These are phyloP conservation scores for Aphrophora alni DNA, from an alignment of 2,888 invertebrate genomes.

Conservation along the genomic window DNA sequence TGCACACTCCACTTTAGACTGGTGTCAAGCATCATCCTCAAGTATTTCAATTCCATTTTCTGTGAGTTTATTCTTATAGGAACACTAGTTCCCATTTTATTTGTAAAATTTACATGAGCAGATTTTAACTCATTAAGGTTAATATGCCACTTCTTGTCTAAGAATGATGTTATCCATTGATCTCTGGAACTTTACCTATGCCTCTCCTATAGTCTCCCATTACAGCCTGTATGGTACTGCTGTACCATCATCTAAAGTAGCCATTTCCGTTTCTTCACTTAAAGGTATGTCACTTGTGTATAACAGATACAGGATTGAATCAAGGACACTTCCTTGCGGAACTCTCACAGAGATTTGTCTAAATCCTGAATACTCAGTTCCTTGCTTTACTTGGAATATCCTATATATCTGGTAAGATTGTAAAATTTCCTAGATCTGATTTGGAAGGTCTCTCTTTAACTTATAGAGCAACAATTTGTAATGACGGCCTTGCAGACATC, in stretches of 20 bases:
- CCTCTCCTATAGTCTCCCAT: neutral
- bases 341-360: neutral
- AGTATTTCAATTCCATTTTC: too few relatives aligned
- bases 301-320: neutral
- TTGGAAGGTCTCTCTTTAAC: constrained; percentile 11
- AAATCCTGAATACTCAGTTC: neutral
- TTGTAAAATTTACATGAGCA: neutral
- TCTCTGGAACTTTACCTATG: neutral
- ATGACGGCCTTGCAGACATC: constrained; percentile 42
- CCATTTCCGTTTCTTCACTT: neutral
- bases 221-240: too few relatives aligned
- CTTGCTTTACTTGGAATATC: neutral
- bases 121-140: neutral
- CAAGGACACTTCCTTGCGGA: neutral
- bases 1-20: too few relatives aligned
- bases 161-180: neutral
- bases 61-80: neutral
- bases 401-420: neutral
- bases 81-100: neutral
- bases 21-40: too few relatives aligned
- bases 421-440: neutral
- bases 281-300: neutral
- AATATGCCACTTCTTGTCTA: neutral
- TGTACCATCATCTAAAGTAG: neutral
- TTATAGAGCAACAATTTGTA: constrained; percentile 40